Evolutionary conservation across 2,888 invertebrate genomes (phyloP), one percentile per base, ranked within the genome.

Genomic region (Tinea pellionella): DNA sequence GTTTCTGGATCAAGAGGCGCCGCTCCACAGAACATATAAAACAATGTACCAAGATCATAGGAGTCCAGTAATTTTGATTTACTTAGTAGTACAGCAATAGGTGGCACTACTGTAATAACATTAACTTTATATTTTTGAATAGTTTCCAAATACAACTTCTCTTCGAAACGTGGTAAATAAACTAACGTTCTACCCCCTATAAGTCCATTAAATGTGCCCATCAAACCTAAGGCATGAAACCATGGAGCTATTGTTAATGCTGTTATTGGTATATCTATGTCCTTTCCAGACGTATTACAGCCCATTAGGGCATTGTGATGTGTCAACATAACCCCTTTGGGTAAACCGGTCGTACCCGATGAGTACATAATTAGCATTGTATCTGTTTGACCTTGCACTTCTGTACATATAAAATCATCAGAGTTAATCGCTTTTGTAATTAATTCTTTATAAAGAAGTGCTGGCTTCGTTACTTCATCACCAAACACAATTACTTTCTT

Each of bases 281-380:
- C 32, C 12, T n/a, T 16, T 11, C 61, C 58, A 42, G 24, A 61
- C 57, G 30, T 32, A 57, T 71, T 68, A 81, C 80, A 72, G 11
- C 30, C 60, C 51, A 68, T 60, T 0, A 83, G 61, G 0, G 75
- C 64, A 64, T 79, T 83, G 0, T 72, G 60, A 64, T 85, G 84
- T 0, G 82, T 74, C 18, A 75, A 29, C 74, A 80, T 73, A 0
- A 84, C 85, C 2, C 83, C 85, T 64, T 85, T 85, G 0, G 83
- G 78, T 57, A 84, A 9, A 0, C 85, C 84, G 0, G 84, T 84
- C 0, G 85, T 85, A 0, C 85, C 85, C 1, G 84, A 85, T 0
- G 85, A 85, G 61, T 82, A 84, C 19, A 83, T 51, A 15, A 85
- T 69, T 8, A 79, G 66, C 11, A 72, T 32, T 0, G 73, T 67